Percentiles rank a stretch among this genome's conserved stretches.
These are phyloP conservation scores for Scrobipalpa atriplicella DNA, from an alignment of 2,888 invertebrate species.

Conservation along the genomic window DNA sequence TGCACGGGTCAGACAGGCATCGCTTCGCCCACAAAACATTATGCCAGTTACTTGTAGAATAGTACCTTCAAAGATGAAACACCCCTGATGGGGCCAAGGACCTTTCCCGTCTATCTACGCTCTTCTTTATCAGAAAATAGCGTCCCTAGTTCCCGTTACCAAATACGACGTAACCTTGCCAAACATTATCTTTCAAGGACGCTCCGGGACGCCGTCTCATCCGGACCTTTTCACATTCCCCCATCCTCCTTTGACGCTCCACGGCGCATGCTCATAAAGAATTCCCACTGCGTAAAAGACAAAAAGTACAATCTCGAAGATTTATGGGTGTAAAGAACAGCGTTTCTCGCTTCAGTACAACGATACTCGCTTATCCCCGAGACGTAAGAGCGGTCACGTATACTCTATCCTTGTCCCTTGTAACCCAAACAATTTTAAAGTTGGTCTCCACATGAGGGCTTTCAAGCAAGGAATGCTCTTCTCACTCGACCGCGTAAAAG, in stretches of 20 bases:
- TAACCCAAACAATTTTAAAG: conserved; percentile 42
- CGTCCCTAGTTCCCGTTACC: conserved; percentile 19
- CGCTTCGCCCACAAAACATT: not conserved
- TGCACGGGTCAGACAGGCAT: not conserved
- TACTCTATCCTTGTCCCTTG: conserved; percentile 52
- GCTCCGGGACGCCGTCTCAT: conserved; percentile 46
- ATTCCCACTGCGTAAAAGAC: conserved; percentile 47
- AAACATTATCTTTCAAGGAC: conserved; percentile 63
- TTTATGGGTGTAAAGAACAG: conserved; percentile 27
- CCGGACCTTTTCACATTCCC: conserved; percentile 50
- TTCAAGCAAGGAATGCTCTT: conserved; percentile 42
- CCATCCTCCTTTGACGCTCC: conserved; percentile 40
- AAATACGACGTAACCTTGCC: conserved; percentile 55
- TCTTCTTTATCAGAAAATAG: not conserved
- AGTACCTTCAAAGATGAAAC: not conserved
- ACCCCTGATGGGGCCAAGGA: not conserved
- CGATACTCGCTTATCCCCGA: conserved; percentile 57
- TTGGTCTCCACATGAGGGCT: conserved; percentile 40
- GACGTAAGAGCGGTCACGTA: conserved; percentile 62
- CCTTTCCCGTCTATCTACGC: not conserved
- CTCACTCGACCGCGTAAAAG: conserved; percentile 42
- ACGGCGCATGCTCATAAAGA: conserved; percentile 55
- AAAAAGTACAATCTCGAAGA: conserved; percentile 41
- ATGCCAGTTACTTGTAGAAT: not conserved
- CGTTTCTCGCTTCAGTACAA: conserved; percentile 42